A percentile compares a stretch with the other conserved stretches of the same genome.
Conservation (phyloP, 2,888 invertebrate species). For the Fragum whitleyi region DNA sequence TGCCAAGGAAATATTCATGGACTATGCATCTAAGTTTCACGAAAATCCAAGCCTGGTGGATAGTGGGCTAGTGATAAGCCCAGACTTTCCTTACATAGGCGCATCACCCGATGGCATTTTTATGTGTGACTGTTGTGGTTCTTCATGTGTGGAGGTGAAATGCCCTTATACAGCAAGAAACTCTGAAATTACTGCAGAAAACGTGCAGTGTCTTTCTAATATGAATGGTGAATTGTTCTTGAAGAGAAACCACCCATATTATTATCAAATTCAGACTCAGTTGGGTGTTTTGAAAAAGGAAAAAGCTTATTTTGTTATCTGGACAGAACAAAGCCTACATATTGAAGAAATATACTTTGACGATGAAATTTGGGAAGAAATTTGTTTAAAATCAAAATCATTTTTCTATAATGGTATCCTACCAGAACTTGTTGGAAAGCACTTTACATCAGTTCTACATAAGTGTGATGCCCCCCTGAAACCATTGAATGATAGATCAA, state of each 20-base stretch:
- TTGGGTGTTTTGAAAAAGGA: constrained; percentile 32
- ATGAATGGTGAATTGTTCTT: constrained; percentile 17
- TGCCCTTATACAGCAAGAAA: constrained; percentile 44
- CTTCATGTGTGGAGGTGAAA: constrained; percentile 39
- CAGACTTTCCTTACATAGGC: constrained; percentile 44
- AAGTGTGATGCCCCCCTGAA: background rate
- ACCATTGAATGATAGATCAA: background rate
- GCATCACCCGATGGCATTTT: constrained; percentile 62
- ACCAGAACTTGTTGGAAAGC: constrained; percentile 31
- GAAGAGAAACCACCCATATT: constrained; percentile 40
- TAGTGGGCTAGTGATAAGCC: constrained; percentile 44
- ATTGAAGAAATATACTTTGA: constrained; percentile 38
- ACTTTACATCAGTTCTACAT: background rate
- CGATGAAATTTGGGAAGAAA: constrained; percentile 12
- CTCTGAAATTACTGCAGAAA: constrained; percentile 5
- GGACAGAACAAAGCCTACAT: constrained; percentile 42
- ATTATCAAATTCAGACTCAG: constrained; percentile 52
- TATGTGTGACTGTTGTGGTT: constrained; percentile 57
- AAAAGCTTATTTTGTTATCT: constrained; percentile 51
- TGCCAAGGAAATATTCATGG: constrained; percentile 25
- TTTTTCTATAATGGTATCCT: constrained; percentile 17
- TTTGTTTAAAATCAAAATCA: constrained; percentile 2
- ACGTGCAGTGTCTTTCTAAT: constrained; percentile 18
- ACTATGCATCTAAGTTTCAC: constrained; percentile 24
- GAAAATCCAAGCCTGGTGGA: constrained; percentile 32